Percentiles rank a stretch among this genome's conserved stretches.
phyloP scores from a whole-genome alignment of 2,113 vertebrate genomes.

The Aix galericulata region DNA sequence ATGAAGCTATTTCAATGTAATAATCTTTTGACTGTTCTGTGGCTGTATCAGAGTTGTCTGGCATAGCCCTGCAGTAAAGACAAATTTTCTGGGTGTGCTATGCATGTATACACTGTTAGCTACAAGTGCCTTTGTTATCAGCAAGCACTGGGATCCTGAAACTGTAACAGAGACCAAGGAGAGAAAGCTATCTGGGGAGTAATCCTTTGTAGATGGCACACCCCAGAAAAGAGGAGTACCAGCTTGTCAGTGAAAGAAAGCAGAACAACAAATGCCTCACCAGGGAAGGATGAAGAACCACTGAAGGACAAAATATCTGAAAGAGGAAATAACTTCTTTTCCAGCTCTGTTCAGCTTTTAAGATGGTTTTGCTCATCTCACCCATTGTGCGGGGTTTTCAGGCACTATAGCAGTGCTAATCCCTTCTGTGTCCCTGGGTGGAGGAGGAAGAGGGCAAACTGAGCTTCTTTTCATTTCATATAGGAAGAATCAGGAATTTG shows the following conservation, averaged over 20 bases:
- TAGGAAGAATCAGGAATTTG: not conserved
- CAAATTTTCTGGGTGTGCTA: not conserved
- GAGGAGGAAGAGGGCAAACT: not conserved
- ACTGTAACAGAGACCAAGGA: not conserved
- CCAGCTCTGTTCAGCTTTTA: not conserved
- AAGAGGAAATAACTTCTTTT: not conserved
- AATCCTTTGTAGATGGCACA: not conserved
- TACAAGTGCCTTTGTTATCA: not conserved
- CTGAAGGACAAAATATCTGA: not conserved
- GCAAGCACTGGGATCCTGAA: not conserved
- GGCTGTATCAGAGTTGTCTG: not conserved
- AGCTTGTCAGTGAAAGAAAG: not conserved
- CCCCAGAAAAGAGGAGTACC: not conserved
- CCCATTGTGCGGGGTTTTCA: accelerated
- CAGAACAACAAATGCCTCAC: not conserved
- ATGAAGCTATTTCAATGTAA: not conserved
- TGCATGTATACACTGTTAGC: not conserved
- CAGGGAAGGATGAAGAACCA: not conserved
- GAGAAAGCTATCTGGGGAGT: not conserved
- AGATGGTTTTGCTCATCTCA: not conserved
- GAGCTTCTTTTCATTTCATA: not conserved
- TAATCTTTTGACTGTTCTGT: not conserved
- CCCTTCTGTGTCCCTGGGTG: not conserved
- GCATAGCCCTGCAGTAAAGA: not conserved
- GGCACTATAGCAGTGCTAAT: accelerated